Percentiles rank a stretch among this genome's conserved stretches.
These are phyloP conservation scores for Trichacis sp. DNA, from an alignment of 2,888 invertebrate genomes.

Conservation along the genomic window DNA sequence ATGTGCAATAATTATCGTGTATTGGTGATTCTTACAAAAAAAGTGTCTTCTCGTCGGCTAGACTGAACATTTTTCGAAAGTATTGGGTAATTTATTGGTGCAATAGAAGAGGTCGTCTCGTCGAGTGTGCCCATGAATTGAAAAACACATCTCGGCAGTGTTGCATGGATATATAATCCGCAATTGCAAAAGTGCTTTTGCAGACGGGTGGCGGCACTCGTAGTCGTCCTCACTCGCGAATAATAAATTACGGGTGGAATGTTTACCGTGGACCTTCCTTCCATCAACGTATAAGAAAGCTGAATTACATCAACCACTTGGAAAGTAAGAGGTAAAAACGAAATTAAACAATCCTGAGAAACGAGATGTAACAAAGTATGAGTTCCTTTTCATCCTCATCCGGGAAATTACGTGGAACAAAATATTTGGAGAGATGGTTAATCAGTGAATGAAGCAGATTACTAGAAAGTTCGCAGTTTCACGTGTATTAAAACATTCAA, in stretches of 20 bases:
- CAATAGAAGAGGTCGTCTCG: constrained; percentile 11
- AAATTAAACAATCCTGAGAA: neutral
- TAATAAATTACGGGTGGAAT: constrained; percentile 41
- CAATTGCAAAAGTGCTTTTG: constrained; percentile 45
- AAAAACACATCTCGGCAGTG: constrained; percentile 16
- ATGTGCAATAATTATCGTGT: no score
- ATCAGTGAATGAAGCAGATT: neutral
- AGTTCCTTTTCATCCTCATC: neutral
- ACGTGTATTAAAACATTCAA: neutral
- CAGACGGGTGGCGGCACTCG: constrained; percentile 30
- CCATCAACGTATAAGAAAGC: constrained; percentile 41
- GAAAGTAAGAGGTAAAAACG: constrained; percentile 18
- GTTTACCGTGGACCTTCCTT: constrained; percentile 39
- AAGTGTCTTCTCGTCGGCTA: no score
- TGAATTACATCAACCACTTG: constrained; percentile 38
- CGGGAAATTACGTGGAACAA: neutral
- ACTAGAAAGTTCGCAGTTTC: neutral
- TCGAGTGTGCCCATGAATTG: neutral
- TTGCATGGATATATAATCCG: constrained; percentile 28
- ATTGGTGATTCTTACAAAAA: no score
- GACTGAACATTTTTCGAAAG: no score
- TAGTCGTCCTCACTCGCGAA: constrained; percentile 35
- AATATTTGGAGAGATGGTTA: neutral
- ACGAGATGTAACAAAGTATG: neutral
- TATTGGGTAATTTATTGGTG: constrained; percentile 28